phyloP scores from a whole-genome alignment of 2,113 vertebrate genomes.

The Chaenocephalus aceratus region DNA sequence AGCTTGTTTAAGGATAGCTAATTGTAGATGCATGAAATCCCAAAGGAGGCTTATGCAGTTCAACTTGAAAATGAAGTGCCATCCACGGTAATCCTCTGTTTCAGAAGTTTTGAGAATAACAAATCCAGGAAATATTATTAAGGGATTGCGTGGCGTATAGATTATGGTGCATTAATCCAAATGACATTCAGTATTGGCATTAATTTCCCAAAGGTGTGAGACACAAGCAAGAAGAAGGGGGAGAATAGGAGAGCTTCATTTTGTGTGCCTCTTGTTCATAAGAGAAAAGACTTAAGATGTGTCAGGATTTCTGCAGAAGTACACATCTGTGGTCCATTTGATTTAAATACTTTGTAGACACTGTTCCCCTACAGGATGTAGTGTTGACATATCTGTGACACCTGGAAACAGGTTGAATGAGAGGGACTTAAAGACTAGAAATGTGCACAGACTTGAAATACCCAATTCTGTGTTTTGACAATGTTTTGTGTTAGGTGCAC shows the following conservation, averaged over 20 bases:
- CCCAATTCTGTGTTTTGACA: slow-evolving; percentile 11
- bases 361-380: background rate
- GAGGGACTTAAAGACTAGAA: slow-evolving; percentile 1
- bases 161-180: slow-evolving; percentile 64
- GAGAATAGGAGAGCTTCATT: slow-evolving; percentile 25
- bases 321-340: slow-evolving; percentile 11
- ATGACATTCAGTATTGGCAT: slow-evolving; percentile 56
- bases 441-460: slow-evolving; percentile 2
- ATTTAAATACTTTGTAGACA: slow-evolving; percentile 13
- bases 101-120: slow-evolving; percentile 46
- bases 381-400: slow-evolving; percentile 8
- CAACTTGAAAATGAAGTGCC: slow-evolving; percentile 51
- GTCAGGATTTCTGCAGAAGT: slow-evolving; percentile 32
- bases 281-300: slow-evolving; percentile 29
- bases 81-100: slow-evolving; percentile 35
- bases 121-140: slow-evolving; percentile 28
- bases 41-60: slow-evolving; percentile 27
- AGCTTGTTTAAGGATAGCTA: slow-evolving; percentile 52
- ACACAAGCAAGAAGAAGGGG: slow-evolving; percentile 9
- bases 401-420: slow-evolving; percentile 1
- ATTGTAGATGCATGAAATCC: slow-evolving; percentile 61
- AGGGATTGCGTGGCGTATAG: slow-evolving; percentile 31
- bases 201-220: slow-evolving; percentile 60
- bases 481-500: slow-evolving; percentile 14
- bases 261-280: slow-evolving; percentile 32